These are phyloP conservation scores for Ichneumoninae sp. DNA, from an alignment of 2,888 invertebrate species.

Conservation along the genomic window DNA sequence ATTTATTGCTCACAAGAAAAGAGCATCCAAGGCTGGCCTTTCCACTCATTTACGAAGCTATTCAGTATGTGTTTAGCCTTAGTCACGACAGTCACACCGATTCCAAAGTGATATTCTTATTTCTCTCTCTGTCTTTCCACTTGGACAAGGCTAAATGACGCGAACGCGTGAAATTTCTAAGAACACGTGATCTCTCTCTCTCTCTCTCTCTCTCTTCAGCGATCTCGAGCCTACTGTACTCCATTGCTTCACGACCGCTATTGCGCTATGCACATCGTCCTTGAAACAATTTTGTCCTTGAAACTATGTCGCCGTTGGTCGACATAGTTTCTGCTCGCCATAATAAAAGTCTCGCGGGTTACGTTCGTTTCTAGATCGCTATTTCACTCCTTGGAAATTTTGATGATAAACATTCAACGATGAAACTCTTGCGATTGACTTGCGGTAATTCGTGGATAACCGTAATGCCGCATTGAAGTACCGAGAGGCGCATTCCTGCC, in stretches of 20 bases:
- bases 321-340: neutral
- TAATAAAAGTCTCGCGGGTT: neutral
- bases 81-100: slow-evolving; percentile 28
- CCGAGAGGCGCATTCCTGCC: slow-evolving; percentile 20
- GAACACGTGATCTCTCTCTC: neutral
- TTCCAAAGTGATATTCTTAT: slow-evolving; percentile 20
- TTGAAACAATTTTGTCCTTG: slow-evolving; percentile 28
- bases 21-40: neutral
- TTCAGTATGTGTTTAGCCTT: neutral
- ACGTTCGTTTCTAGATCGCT: neutral
- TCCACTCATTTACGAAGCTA: neutral
- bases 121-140: neutral
- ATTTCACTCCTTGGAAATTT: no score
- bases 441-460: neutral
- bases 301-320: slow-evolving; percentile 6
- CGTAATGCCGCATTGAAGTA: neutral
- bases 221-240: no score
- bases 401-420: neutral
- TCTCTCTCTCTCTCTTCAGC: slow-evolving; percentile 12
- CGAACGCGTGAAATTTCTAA: slow-evolving; percentile 10
- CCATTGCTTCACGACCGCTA: neutral
- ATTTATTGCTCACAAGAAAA: slow-evolving; percentile 5
- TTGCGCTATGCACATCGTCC: slow-evolving; percentile 7
- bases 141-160: slow-evolving; percentile 26
- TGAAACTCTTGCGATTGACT: neutral